phyloP scores from a whole-genome alignment of 2,113 vertebrate species.

The Prietella phreatophila region DNA sequence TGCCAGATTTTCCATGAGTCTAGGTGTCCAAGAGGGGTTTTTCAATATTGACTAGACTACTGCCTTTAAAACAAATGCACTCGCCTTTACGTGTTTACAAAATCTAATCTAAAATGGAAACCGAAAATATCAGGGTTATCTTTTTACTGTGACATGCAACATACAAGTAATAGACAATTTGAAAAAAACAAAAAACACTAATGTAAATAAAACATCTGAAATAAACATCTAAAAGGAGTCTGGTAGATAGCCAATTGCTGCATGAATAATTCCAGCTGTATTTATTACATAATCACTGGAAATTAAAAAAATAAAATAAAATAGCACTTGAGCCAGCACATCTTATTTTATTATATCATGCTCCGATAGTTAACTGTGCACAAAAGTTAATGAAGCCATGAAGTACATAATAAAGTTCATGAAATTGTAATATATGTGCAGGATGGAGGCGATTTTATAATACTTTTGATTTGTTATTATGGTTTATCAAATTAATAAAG shows the following conservation, averaged over 20 bases:
- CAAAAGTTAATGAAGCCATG: background rate
- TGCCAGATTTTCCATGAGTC: background rate
- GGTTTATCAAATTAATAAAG: background rate
- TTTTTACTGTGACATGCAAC: background rate
- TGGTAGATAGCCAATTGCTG: background rate
- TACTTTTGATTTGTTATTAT: background rate
- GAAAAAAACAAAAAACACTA: background rate
- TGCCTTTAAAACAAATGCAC: background rate
- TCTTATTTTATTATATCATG: background rate
- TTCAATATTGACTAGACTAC: background rate
- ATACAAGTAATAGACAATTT: background rate
- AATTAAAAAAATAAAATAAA: no score
- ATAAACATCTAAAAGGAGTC: background rate
- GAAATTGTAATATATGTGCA: background rate
- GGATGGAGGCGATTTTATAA: background rate
- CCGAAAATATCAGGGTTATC: background rate
- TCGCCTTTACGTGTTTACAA: background rate
- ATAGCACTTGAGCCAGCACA: background rate
- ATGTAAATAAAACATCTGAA: background rate
- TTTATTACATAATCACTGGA: background rate
- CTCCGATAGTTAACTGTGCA: background rate
- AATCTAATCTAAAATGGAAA: background rate
- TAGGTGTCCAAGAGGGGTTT: background rate
- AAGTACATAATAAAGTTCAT: background rate
- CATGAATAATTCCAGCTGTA: background rate